Conservation (phyloP, 2,797 vertebrate species). For the Bradypodion ventrale region DNA sequence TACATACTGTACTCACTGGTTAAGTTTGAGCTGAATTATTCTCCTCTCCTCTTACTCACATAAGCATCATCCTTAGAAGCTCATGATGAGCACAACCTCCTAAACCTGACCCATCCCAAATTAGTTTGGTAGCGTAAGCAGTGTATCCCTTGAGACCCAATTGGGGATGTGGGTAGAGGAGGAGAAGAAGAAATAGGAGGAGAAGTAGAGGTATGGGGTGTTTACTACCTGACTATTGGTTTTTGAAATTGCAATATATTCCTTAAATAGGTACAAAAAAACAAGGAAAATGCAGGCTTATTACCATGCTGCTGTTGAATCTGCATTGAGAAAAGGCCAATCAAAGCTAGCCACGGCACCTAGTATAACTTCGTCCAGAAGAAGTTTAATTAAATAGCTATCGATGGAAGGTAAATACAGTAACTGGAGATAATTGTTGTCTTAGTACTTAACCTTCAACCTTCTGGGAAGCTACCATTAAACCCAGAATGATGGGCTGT, state of each 20-base stretch:
- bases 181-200: too few relatives aligned
- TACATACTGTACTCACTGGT: too few relatives aligned
- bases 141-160: too few relatives aligned
- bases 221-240: too few relatives aligned
- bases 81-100: not conserved
- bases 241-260: too few relatives aligned
- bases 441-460: not conserved
- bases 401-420: not conserved
- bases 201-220: too few relatives aligned
- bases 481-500: too few relatives aligned
- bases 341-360: not conserved
- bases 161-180: too few relatives aligned
- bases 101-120: not conserved
- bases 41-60: not conserved
- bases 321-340: not conserved
- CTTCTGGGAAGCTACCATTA: not conserved
- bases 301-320: not conserved
- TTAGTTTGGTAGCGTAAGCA: too few relatives aligned
- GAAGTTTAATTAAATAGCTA: not conserved
- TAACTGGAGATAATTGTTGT: not conserved
- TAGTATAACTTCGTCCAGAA: too few relatives aligned
- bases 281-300: not conserved
- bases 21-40: not conserved
- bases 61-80: too few relatives aligned
- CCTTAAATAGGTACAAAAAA: not conserved